Conservation (phyloP, 2,888 invertebrate genomes). For the Sturmia bella region DNA sequence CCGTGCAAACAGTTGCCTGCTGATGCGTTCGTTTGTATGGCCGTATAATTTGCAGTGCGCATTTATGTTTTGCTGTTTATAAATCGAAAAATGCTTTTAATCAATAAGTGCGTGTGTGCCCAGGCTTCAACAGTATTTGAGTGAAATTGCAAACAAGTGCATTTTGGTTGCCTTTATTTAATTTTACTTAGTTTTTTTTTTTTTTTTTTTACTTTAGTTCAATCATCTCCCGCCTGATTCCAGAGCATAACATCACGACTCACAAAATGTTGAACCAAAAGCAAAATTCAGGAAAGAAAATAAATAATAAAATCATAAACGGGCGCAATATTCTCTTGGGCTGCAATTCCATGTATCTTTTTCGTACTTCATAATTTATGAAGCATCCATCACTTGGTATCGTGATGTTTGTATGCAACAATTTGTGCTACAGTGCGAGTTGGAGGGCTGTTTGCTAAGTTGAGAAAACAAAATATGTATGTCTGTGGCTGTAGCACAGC, state of each 20-base stretch:
- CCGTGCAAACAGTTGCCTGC: conserved; percentile 11
- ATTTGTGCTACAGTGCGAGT: background rate
- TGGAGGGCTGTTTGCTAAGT: conserved; percentile 23
- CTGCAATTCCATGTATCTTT: conserved; percentile 67
- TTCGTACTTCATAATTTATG: conserved; percentile 70
- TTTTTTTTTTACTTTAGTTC: conserved; percentile 5
- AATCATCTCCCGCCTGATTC: conserved; percentile 30
- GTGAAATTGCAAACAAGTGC: conserved; percentile 70
- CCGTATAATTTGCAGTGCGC: conserved; percentile 29
- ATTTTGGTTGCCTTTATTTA: conserved; percentile 50
- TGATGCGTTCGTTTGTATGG: background rate
- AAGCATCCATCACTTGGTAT: conserved; percentile 67
- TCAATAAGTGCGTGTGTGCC: conserved; percentile 69
- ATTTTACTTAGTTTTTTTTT: conserved; percentile 11
- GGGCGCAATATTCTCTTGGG: conserved; percentile 57
- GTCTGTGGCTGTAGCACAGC: background rate
- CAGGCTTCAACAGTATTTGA: conserved; percentile 68
- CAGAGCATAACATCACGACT: conserved; percentile 66
- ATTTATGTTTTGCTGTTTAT: conserved; percentile 39
- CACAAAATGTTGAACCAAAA: conserved; percentile 33
- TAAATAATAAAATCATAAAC: conserved; percentile 54
- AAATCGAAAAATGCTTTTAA: conserved; percentile 68
- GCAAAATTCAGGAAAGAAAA: conserved; percentile 25
- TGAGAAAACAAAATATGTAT: background rate
- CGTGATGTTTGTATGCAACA: conserved; percentile 15